Evolutionary conservation across 2,113 vertebrate genomes (phyloP), one percentile per base, ranked within the genome.

Genomic region (Lophotis ruficrista): DNA sequence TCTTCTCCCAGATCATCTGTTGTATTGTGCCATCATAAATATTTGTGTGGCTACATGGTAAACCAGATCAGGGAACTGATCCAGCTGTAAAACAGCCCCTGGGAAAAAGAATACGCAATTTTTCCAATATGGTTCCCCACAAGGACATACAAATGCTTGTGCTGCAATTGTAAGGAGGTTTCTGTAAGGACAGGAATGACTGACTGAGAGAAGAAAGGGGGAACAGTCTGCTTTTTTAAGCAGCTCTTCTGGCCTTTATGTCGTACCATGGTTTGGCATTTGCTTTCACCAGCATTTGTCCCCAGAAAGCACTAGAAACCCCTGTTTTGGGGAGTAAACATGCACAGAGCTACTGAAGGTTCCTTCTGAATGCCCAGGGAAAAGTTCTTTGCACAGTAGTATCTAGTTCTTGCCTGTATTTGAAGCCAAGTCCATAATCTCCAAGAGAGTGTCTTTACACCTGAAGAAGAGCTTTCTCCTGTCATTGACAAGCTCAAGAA

Each of bases 1-100:
- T 53, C 79, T 86, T 94, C 60, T 91, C 73, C 61, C 45, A 93
- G 94, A 93, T 87, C 35, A 71, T 95, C 89, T 89, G 48, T 78
- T 91, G 65, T 48, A 48, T 50, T 79, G 84, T 96, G 91, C 96
- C 96, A 95, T 94, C 45, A 87, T 37, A 96, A 96, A 91, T 94
- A 95, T 91, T 96, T 93, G 51, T 84, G 73, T 85, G 89, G 93
- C 57, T 83, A 77, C 69, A 68, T 53, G 81, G 87, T 64, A 51
- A 93, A 91, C 91, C 84, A 93, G 89, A 87, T 51, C 21, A 82
- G 69, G 62, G 73, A 89, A 87, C 43, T 9, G 13, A 94, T 56
- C 51, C 93, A 94, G 69, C 65, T 60, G 56, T 87, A 96, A 89
- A 95, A 89, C 53, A 72, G 53, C 13, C 57, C 30, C 24, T 47